Conservation (phyloP, 2,888 invertebrate genomes). For the Tetragnatha montana region DNA sequence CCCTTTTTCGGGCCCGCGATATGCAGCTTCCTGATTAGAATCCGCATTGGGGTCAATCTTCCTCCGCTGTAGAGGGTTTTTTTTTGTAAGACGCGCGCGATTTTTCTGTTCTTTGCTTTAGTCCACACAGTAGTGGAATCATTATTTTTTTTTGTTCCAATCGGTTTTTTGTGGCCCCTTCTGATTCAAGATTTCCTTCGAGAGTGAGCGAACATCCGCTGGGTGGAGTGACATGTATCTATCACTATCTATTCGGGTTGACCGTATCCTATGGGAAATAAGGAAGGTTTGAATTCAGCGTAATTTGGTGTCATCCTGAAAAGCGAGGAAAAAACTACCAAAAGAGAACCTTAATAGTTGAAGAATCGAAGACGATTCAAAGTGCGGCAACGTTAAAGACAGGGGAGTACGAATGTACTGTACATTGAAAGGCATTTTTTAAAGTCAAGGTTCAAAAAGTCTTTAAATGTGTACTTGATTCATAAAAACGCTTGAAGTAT, state of each 20-base stretch:
- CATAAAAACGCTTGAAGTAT: too few relatives aligned
- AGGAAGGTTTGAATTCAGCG: too few relatives aligned
- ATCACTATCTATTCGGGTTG: neutral
- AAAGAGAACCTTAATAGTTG: too few relatives aligned
- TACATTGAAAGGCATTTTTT: too few relatives aligned
- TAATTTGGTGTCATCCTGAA: too few relatives aligned
- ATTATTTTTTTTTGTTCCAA: neutral
- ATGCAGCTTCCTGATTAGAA: constrained; percentile 53
- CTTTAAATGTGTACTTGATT: too few relatives aligned
- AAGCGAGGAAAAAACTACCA: too few relatives aligned
- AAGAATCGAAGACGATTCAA: too few relatives aligned
- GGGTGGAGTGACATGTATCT: neutral
- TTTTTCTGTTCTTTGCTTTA: neutral
- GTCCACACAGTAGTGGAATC: neutral
- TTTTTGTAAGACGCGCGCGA: neutral
- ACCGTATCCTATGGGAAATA: too few relatives aligned
- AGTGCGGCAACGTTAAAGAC: too few relatives aligned
- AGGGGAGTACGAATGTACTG: too few relatives aligned
- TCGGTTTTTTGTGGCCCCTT: neutral
- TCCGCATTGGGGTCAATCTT: constrained; percentile 32
- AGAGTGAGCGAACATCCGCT: neutral
- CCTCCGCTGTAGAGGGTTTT: constrained; percentile 13
- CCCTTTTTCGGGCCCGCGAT: constrained; percentile 1
- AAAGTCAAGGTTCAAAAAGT: too few relatives aligned
- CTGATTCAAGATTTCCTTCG: neutral